These are phyloP conservation scores for Campoplex nolae DNA, from an alignment of 2,888 invertebrate species.

Conservation along the genomic window DNA sequence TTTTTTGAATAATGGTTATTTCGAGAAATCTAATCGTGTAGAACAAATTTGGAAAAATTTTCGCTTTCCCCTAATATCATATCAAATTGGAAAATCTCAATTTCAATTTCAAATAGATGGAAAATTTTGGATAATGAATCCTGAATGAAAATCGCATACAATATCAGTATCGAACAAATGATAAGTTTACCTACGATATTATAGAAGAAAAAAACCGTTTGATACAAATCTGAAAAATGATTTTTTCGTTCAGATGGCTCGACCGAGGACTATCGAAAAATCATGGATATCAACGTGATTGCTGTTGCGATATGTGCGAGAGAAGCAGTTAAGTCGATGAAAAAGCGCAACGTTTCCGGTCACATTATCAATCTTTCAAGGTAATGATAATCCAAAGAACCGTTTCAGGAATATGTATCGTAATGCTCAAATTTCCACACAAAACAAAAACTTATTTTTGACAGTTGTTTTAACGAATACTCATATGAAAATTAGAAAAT, in stretches of 20 bases:
- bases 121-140: too few species aligned
- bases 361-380: conserved; percentile 33
- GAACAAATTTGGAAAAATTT: neutral
- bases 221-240: neutral
- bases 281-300: conserved; percentile 76
- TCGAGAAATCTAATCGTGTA: neutral
- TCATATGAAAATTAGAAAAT: too few species aligned
- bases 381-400: neutral
- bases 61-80: too few species aligned
- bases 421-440: neutral
- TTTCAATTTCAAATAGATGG: too few species aligned
- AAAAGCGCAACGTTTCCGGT: conserved; percentile 66
- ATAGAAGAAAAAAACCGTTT: neutral
- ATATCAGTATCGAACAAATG: neutral
- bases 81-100: too few species aligned
- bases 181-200: neutral
- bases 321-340: conserved; percentile 76
- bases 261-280: conserved; percentile 72
- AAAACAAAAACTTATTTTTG: too few species aligned
- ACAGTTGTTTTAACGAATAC: too few species aligned
- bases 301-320: conserved; percentile 76
- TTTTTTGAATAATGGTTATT: too few species aligned
- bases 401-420: neutral
- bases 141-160: too few species aligned
- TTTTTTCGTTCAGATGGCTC: conserved; percentile 69